phyloP scores from a whole-genome alignment of 2,888 invertebrate genomes.

The Cephus sareptanus region DNA sequence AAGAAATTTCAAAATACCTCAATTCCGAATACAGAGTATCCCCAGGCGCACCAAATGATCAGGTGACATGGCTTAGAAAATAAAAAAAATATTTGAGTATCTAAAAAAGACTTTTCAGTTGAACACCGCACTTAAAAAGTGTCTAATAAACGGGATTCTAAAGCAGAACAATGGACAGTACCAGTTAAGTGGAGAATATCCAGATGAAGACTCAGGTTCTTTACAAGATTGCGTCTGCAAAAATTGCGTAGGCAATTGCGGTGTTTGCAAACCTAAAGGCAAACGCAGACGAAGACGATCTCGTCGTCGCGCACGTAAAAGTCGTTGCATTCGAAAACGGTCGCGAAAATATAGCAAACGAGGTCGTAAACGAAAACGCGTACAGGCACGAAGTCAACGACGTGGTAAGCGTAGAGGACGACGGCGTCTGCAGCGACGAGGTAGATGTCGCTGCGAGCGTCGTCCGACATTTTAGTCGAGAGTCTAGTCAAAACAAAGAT shows the following conservation, averaged over 20 bases:
- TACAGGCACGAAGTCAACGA: neutral
- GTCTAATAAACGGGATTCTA: neutral
- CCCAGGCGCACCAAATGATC: neutral
- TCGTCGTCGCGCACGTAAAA: neutral
- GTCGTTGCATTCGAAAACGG: neutral
- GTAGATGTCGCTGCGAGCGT: neutral
- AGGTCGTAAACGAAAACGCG: neutral
- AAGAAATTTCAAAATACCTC: neutral
- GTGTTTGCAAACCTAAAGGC: neutral
- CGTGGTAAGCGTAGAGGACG: neutral
- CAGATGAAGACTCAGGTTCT: neutral
- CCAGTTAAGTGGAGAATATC: neutral
- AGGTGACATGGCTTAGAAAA: neutral
- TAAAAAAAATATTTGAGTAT: neutral
- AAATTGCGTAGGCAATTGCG: neutral
- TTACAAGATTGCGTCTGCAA: constrained; percentile 1
- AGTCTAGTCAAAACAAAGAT: no score
- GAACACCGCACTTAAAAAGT: neutral
- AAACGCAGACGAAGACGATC: neutral
- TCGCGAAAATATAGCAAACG: neutral
- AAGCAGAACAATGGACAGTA: neutral
- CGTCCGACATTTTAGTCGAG: neutral
- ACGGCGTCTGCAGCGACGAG: neutral
- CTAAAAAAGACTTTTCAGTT: neutral
- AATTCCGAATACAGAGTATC: neutral